Evolutionary conservation across 1,140 invertebrate genomes (phyloP).

Genomic region (Hyles euphorbiae): DNA sequence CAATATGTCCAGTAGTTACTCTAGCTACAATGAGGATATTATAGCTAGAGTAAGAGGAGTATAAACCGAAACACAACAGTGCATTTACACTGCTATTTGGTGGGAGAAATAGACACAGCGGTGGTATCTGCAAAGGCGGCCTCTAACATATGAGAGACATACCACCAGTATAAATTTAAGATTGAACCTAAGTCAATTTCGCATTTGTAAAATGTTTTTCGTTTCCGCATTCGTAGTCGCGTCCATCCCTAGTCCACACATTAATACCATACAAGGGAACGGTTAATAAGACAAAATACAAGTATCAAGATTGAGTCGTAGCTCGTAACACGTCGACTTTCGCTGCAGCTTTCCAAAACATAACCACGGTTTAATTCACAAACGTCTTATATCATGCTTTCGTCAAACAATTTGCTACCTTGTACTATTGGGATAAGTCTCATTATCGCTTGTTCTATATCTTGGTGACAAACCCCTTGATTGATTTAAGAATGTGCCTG

Average conservation of each 20-base stretch:
- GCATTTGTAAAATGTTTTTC: neutral
- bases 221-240: neutral
- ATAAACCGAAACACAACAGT: too few relatives aligned
- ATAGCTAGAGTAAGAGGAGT: too few relatives aligned
- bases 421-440: constrained; percentile 3
- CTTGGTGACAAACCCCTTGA: constrained; percentile 19
- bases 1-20: too few relatives aligned
- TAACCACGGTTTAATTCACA: constrained; percentile 4
- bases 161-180: too few relatives aligned
- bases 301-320: constrained; percentile 39
- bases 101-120: too few relatives aligned
- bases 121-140: too few relatives aligned
- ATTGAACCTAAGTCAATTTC: neutral
- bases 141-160: too few relatives aligned
- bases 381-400: neutral
- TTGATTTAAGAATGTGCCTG: constrained; percentile 7
- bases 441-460: constrained; percentile 7
- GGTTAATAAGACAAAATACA: constrained; percentile 10
- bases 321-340: constrained; percentile 43
- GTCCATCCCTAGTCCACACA: neutral
- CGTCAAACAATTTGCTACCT: constrained; percentile 17
- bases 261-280: neutral
- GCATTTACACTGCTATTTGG: too few relatives aligned
- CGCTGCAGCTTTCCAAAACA: constrained; percentile 63
- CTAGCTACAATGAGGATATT: too few relatives aligned